Percentiles rank a stretch among this genome's conserved stretches.
These are phyloP conservation scores for Plemyria rubiginata DNA, from an alignment of 2,888 invertebrate species.

Conservation along the genomic window DNA sequence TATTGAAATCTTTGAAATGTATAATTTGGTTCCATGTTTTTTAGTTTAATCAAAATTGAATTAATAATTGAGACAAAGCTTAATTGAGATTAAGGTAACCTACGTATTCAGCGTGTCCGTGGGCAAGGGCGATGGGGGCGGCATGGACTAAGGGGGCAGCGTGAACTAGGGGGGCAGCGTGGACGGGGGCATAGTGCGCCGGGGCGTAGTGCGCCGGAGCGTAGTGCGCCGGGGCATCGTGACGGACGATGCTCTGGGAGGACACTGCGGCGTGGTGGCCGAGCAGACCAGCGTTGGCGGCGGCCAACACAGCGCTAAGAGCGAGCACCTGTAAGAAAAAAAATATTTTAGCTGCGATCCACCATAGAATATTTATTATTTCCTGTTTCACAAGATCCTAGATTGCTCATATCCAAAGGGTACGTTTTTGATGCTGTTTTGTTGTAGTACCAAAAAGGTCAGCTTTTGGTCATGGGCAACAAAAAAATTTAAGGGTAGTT, in stretches of 20 bases:
- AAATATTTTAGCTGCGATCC: not conserved
- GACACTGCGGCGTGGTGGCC: constrained; percentile 76
- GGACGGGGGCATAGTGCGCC: constrained; percentile 65
- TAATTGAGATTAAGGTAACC: too few relatives aligned
- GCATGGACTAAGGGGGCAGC: constrained; percentile 60
- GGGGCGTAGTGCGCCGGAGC: constrained; percentile 64
- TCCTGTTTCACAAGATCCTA: too few relatives aligned
- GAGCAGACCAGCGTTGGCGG: constrained; percentile 83
- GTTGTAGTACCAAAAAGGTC: not conserved
- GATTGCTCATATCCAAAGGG: too few relatives aligned
- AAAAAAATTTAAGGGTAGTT: too few relatives aligned
- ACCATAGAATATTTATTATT: too few relatives aligned
- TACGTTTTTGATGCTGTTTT: too few relatives aligned
- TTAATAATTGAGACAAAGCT: too few relatives aligned
- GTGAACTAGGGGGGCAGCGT: constrained; percentile 64
- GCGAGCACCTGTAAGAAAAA: constrained; percentile 65
- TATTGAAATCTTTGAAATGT: too few relatives aligned
- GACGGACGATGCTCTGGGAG: constrained; percentile 81
- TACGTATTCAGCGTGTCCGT: constrained; percentile 67
- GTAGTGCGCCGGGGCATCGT: constrained; percentile 71
- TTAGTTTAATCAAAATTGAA: too few relatives aligned
- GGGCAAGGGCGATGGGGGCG: constrained; percentile 60
- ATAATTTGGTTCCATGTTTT: too few relatives aligned
- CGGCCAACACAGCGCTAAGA: constrained; percentile 78
- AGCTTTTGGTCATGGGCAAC: too few relatives aligned